Evolutionary conservation across 2,113 vertebrate species (phyloP), one percentile per base, ranked within the genome.

Genomic region (Triplophysa tibetana): DNA sequence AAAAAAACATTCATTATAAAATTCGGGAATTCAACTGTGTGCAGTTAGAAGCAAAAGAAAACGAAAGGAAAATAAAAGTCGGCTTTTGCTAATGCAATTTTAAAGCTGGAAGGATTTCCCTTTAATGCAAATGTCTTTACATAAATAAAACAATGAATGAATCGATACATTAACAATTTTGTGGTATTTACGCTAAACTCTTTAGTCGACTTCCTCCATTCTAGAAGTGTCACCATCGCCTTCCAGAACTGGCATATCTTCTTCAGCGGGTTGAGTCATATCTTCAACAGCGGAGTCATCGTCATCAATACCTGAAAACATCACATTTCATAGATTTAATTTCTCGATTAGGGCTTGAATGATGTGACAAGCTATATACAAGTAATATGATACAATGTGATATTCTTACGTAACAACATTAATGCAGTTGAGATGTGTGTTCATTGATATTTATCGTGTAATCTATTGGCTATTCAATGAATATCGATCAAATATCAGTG

Each of bases 151-250:
- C 14, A 48, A n/a, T 29, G 29, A 23, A 48, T 62, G 62, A 75
- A 84, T 65, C 21, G 80, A 77, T 70, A 68, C 24, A 50, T 63
- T 74, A 65, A 63, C 10, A 66, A 69, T 33, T 63, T 82, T 23
- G 62, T 64, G 21, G 2, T 64, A 81, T 78, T 83, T 60, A 65
- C 23, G 12, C 79, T 52, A 70, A 58, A 16, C 52, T 79, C 58
- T 75, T 70, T 75, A 94, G 84, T 94, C 93, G 67, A 94, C 93
- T 91, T 94, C 93, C 85, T 94, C 93, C 93, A 94, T 94, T 85
- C 93, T 90, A 72, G 93, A 94, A 58, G 92, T 91, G 85, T 94
- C 93, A 2, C 94, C 93, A 12, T 94, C 93, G 24, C 92, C 93
- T 81, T 94, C 93, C 77, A 94, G 84, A 75, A 93, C 91, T 43